Base-by-base conservation (phyloP, 2,797 vertebrate genomes). In the Pipistrellus nathusii region DNA sequence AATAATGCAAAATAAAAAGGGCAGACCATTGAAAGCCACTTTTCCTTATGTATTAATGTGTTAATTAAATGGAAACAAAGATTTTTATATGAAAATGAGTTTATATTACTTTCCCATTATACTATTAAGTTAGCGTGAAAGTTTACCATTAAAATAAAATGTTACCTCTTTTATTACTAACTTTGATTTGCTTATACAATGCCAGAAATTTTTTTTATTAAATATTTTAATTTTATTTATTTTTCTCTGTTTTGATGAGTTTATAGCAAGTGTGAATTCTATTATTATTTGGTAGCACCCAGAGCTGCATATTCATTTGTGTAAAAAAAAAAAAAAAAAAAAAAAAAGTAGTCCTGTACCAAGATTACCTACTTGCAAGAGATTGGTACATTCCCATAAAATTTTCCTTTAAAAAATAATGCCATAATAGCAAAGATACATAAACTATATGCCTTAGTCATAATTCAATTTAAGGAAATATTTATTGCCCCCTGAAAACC, bases 81-180 rank as follows among this genome's bases (percentile, higher is more conserved):
- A 62, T 62, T 90, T 86, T 92, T 95, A 94, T 94, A 64, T 86
- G 55, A 88, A 96, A 94, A 80, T 59, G 35, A 91, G 82, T 76
- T 96, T 96, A 76, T 66, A 87, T 93, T 95, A 62, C 18, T 57
- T 55, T 95, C 93, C 95, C 90, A 78, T 90, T 84, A 88, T 91
- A 93, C 80, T 86, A 51, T 90, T 85, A 94, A 92, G 48, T 93
- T 72, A 96, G 72, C 84, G 72, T 97, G 71, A 96, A 95, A 94
- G 57, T 92, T 97, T 88, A 71, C 86, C 92, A 15, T 88, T 93
- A 96, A 97, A 98, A 94, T 85, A 95, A 97, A 94, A 85, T 92
- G 32, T 96, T 90, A 92, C 48, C 27, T 83, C 21, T 93, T 93
- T 90, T 95, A 18, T 85, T 94, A 80, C 85, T 86, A 94, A 91